A percentile compares a stretch with the other conserved stretches of the same genome.
Conservation (phyloP, 1,140 invertebrate genomes). For the Paracyclopina nana region DNA sequence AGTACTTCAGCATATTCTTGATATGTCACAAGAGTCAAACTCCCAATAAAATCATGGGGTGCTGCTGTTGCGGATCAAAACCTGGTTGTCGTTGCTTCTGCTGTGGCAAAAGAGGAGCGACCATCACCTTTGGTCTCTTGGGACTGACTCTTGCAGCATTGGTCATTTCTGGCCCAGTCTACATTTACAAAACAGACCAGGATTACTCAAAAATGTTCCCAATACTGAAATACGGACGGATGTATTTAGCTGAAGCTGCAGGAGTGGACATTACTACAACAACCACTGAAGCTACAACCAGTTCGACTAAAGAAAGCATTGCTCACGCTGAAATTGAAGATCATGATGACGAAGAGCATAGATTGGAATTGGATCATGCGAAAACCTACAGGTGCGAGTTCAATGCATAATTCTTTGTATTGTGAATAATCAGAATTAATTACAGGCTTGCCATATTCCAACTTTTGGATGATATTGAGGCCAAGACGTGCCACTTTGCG, state of each 20-base stretch:
- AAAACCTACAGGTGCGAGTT: too few species aligned
- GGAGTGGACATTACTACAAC: too few species aligned
- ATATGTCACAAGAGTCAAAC: too few species aligned
- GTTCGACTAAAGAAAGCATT: too few species aligned
- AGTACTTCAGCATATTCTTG: too few species aligned
- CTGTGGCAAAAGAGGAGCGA: slow-evolving; percentile 8
- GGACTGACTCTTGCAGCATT: slow-evolving; percentile 2
- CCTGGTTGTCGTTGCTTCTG: slow-evolving; percentile 2
- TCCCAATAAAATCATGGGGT: too few species aligned
- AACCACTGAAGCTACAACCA: too few species aligned
- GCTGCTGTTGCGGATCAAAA: background rate
- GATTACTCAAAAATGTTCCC: slow-evolving; percentile 7
- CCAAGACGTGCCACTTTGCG: background rate
- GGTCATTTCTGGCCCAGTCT: slow-evolving; percentile 2
- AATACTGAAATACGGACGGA: background rate
- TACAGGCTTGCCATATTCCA: slow-evolving; percentile 10
- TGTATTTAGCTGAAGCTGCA: background rate
- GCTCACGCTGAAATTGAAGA: too few species aligned
- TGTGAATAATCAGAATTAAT: too few species aligned
- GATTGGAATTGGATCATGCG: too few species aligned
- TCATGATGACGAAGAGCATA: too few species aligned
- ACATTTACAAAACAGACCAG: slow-evolving; percentile 4
- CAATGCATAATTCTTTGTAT: too few species aligned
- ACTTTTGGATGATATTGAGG: slow-evolving; percentile 12
- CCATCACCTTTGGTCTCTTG: background rate